Conservation (phyloP, 2,888 invertebrate genomes). For the Cactoblastis cactorum region DNA sequence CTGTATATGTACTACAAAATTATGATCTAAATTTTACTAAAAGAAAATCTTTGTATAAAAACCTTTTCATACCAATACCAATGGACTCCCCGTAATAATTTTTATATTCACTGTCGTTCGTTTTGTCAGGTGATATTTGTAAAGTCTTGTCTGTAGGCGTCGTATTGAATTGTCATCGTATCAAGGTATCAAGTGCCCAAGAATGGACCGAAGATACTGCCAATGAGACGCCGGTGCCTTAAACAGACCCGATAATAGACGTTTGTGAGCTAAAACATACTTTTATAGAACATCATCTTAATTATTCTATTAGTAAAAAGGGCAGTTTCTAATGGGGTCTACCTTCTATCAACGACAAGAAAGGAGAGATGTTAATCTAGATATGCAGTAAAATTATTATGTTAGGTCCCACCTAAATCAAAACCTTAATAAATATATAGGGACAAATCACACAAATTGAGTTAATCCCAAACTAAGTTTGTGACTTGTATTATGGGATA, state of each 20-base stretch:
- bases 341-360: no score
- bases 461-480: no score
- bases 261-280: slow-evolving; percentile 26
- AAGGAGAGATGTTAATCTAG: no score
- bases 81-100: slow-evolving; percentile 41
- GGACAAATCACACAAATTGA: no score
- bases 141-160: slow-evolving; percentile 48
- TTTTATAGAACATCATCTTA: no score
- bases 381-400: no score
- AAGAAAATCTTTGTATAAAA: not conserved
- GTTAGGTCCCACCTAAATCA: no score
- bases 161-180: slow-evolving; percentile 64
- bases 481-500: no score
- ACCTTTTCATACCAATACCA: slow-evolving; percentile 8
- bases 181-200: slow-evolving; percentile 51
- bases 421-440: no score
- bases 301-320: no score
- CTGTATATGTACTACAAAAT: no score
- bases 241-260: slow-evolving; percentile 30
- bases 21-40: not conserved
- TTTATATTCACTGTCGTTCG: slow-evolving; percentile 44
- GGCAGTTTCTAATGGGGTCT: no score
- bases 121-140: slow-evolving; percentile 53
- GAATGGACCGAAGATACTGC: slow-evolving; percentile 43
- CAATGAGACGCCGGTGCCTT: slow-evolving; percentile 39